Conservation (phyloP, 1,140 invertebrate genomes). For the Eurosta solidaginis region DNA sequence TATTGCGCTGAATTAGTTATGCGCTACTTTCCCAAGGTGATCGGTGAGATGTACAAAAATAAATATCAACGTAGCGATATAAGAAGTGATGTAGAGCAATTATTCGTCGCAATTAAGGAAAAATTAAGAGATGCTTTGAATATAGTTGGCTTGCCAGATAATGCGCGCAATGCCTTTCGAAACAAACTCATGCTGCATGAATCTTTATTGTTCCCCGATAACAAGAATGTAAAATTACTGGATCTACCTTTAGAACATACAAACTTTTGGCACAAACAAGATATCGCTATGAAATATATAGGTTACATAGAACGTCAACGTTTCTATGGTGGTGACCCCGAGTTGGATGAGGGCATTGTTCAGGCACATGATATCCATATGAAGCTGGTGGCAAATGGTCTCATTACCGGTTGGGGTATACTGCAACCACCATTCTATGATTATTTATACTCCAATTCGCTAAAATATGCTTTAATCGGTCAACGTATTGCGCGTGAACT, state of each 20-base stretch:
- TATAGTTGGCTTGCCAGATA: constrained; percentile 48
- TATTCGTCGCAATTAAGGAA: constrained; percentile 45
- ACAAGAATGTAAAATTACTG: constrained; percentile 44
- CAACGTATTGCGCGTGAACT: constrained; percentile 93
- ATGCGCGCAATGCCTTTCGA: constrained; percentile 41
- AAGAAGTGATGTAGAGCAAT: constrained; percentile 40
- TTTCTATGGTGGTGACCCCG: constrained; percentile 40
- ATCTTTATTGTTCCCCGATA: constrained; percentile 35
- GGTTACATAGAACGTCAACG: constrained; percentile 41
- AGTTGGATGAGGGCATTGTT: constrained; percentile 14
- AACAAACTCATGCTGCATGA: constrained; percentile 39
- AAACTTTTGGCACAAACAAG: constrained; percentile 46
- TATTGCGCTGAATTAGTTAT: constrained; percentile 43
- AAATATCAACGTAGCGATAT: constrained; percentile 42
- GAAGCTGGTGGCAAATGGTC: constrained; percentile 74
- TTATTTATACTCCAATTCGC: constrained; percentile 79
- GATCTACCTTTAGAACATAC: constrained; percentile 39
- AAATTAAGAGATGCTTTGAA: constrained; percentile 43
- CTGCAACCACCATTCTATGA: constrained; percentile 93
- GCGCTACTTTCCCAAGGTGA: constrained; percentile 44
- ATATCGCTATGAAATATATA: constrained; percentile 38
- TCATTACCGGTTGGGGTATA: constrained; percentile 93
- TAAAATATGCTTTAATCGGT: constrained; percentile 95
- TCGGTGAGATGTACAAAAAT: constrained; percentile 48
- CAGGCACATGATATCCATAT: constrained; percentile 45